Percentiles rank a stretch among this genome's conserved stretches.
phyloP scores from a whole-genome alignment of 2,113 vertebrate genomes.

The Peucedramus taeniatus region DNA sequence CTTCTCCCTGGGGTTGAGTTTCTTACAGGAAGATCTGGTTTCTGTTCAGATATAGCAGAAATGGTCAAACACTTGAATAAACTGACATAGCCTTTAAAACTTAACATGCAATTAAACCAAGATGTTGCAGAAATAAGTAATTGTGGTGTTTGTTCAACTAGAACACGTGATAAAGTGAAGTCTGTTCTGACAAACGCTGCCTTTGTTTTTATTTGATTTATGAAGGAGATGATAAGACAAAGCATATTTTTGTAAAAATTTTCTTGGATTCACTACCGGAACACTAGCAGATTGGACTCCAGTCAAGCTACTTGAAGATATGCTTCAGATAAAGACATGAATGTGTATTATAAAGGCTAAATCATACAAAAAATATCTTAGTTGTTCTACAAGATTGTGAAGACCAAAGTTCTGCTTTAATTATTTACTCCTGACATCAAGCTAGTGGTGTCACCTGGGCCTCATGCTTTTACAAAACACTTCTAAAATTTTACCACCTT shows the following conservation, averaged over 20 bases:
- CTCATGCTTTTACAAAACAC: background rate
- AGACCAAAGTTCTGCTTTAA: background rate
- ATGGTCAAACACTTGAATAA: background rate
- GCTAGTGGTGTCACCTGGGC: background rate
- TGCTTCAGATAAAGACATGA: background rate
- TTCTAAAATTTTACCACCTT: background rate
- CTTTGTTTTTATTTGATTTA: background rate
- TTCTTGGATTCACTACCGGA: background rate
- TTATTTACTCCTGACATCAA: background rate
- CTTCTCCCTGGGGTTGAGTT: background rate
- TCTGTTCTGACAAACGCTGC: background rate
- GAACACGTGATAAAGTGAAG: accelerated
- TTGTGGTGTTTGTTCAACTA: background rate
- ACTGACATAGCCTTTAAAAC: background rate
- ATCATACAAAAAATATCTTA: background rate
- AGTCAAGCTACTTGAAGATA: background rate
- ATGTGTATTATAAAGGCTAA: background rate
- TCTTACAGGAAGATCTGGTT: background rate
- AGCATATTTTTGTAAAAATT: background rate
- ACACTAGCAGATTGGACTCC: background rate
- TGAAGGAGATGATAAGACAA: background rate
- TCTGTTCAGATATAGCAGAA: background rate
- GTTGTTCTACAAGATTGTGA: background rate
- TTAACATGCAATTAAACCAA: background rate
- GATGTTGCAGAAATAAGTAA: background rate